phyloP scores from a whole-genome alignment of 2,797 vertebrate species.

The Heliangelus exortis region DNA sequence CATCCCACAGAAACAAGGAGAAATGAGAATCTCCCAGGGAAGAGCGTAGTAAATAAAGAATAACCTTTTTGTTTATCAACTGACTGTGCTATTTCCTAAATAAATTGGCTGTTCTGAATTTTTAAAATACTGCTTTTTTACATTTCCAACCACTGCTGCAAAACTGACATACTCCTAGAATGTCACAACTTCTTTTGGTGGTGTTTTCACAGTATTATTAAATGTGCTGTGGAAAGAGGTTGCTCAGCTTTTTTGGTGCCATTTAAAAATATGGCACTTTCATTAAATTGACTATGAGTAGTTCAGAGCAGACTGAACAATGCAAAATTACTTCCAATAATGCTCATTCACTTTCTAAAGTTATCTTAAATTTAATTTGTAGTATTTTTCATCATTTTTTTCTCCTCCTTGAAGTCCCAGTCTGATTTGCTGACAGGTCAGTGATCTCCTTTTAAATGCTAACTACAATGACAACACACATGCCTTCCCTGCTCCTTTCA shows the following conservation, averaged over 20 bases:
- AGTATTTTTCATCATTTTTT: background rate
- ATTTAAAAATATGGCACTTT: background rate
- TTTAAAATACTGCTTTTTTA: background rate
- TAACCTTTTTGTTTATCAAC: background rate
- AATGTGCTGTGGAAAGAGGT: background rate
- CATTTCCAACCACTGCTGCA: background rate
- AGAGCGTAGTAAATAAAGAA: background rate
- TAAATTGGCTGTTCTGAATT: background rate
- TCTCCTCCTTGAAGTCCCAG: background rate
- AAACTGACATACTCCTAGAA: background rate
- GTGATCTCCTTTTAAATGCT: background rate
- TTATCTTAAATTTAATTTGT: background rate
- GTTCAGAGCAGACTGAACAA: background rate
- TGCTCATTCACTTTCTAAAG: background rate
- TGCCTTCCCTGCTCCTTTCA: rapidly evolving
- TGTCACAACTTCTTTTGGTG: background rate
- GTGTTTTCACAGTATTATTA: background rate
- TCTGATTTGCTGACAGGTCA: background rate
- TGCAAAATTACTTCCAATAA: background rate
- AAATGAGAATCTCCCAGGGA: background rate
- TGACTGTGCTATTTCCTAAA: background rate
- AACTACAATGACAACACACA: background rate
- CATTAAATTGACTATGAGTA: background rate
- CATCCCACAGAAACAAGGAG: background rate
- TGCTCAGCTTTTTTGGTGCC: background rate